Evolutionary conservation across 2,888 invertebrate species (phyloP).

Genomic region (Drosophila picticornis): DNA sequence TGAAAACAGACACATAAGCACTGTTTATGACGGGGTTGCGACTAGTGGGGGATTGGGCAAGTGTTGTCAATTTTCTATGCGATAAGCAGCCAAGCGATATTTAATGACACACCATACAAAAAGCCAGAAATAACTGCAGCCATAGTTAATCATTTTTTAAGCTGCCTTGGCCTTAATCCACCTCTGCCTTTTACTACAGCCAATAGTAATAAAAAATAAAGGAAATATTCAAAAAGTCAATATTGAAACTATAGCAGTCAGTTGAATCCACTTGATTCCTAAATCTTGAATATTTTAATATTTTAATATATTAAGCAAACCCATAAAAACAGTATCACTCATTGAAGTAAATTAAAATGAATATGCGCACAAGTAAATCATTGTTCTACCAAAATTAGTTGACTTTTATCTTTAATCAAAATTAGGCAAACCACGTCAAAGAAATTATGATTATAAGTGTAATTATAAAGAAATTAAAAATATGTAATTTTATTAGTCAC

Average conservation of each 20-base stretch:
- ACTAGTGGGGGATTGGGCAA: not conserved
- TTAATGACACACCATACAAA: constrained; percentile 3
- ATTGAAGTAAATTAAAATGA: not conserved
- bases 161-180: not conserved
- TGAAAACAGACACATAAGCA: constrained; percentile 26
- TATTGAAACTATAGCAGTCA: too few species aligned
- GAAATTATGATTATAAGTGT: too few species aligned
- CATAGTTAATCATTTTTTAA: not conserved
- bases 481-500: not conserved
- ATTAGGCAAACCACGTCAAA: not conserved
- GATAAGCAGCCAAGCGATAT: constrained; percentile 29
- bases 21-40: constrained; percentile 16
- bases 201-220: not conserved
- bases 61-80: constrained; percentile 24
- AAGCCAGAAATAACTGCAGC: not conserved
- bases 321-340: not conserved
- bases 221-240: not conserved
- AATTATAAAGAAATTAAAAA: not conserved
- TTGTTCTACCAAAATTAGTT: not conserved
- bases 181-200: not conserved
- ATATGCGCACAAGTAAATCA: not conserved
- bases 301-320: not conserved
- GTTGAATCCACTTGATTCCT: too few species aligned
- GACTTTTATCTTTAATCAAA: not conserved
- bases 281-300: not conserved